Percentiles rank a stretch among this genome's conserved stretches.
phyloP scores from a whole-genome alignment of 1,140 invertebrate genomes.

The Drosophila sechellia region DNA sequence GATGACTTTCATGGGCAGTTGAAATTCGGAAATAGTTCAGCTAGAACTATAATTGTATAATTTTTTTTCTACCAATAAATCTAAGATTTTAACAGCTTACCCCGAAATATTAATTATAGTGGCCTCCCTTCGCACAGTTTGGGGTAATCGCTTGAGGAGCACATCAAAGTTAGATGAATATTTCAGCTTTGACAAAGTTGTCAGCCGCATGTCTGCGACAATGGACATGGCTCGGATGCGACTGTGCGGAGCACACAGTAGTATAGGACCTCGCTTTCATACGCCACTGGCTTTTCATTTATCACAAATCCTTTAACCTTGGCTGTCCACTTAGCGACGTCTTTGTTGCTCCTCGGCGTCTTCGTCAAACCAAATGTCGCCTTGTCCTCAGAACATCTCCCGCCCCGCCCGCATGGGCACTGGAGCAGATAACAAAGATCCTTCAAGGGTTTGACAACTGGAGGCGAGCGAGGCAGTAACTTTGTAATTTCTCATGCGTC shows the following conservation, averaged over 20 bases:
- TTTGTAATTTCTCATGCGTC: slow-evolving; percentile 74
- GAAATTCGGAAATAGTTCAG: too few relatives aligned
- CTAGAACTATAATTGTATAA: too few relatives aligned
- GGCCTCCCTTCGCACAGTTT: too few relatives aligned
- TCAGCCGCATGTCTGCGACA: slow-evolving; percentile 46
- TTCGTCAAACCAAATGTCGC: slow-evolving; percentile 71
- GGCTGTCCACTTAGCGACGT: slow-evolving; percentile 77
- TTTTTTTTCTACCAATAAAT: too few relatives aligned
- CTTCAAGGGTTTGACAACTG: slow-evolving; percentile 79
- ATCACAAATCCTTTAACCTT: slow-evolving; percentile 77
- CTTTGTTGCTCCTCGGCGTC: slow-evolving; percentile 53
- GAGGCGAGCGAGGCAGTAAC: slow-evolving; percentile 63
- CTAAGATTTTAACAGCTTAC: too few relatives aligned
- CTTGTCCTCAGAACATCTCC: slow-evolving; percentile 19
- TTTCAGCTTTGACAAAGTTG: slow-evolving; percentile 60
- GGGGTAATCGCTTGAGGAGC: slow-evolving; percentile 4
- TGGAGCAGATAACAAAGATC: slow-evolving; percentile 80
- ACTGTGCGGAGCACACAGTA: slow-evolving; percentile 39
- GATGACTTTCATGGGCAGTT: too few relatives aligned
- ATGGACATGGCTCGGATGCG: slow-evolving; percentile 26
- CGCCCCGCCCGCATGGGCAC: slow-evolving; percentile 72
- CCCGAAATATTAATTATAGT: too few relatives aligned
- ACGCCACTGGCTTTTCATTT: slow-evolving; percentile 81
- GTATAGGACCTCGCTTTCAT: slow-evolving; percentile 69
- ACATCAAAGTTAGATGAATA: slow-evolving; percentile 43